A percentile compares a stretch with the other conserved stretches of the same genome.
Conservation (phyloP, 2,888 invertebrate species). For the Plutella xylostella region DNA sequence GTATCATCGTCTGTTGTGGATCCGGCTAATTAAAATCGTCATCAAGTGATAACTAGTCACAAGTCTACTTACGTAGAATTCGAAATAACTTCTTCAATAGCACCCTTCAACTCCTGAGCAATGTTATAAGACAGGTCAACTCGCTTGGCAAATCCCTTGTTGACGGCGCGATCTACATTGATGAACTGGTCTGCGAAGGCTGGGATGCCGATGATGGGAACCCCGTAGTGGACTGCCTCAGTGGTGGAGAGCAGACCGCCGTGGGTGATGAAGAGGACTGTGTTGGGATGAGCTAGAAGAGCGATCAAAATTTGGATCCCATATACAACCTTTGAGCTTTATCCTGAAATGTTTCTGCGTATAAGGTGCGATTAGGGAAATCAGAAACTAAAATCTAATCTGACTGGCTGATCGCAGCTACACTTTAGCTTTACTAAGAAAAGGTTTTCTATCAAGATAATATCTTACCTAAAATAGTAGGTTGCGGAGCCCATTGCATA, state of each 20-base stretch:
- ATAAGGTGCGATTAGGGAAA: no score
- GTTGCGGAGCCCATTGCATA: slow-evolving; percentile 34
- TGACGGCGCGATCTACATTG: slow-evolving; percentile 17
- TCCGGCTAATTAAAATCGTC: no score
- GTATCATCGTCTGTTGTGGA: no score
- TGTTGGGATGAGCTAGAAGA: slow-evolving; percentile 38
- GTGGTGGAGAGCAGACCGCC: slow-evolving; percentile 49
- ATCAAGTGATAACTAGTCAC: no score
- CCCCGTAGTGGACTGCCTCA: slow-evolving; percentile 43
- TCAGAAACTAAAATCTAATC: no score
- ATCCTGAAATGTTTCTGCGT: no score
- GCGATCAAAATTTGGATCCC: no score
- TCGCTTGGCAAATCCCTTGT: slow-evolving; percentile 21
- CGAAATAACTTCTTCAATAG: slow-evolving; percentile 21
- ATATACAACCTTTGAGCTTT: no score
- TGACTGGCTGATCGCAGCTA: no score
- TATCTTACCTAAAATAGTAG: slow-evolving; percentile 32
- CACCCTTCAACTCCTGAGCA: slow-evolving; percentile 18
- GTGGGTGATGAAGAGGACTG: slow-evolving; percentile 43
- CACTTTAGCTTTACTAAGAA: no score
- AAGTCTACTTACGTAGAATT: slow-evolving; percentile 21
- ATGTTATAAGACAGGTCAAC: slow-evolving; percentile 23
- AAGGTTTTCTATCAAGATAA: no score
- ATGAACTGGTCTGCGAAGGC: slow-evolving; percentile 37
- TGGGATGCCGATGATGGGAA: slow-evolving; percentile 47